Base-by-base conservation (phyloP, 2,113 vertebrate genomes). In the Corydoras maculifer region DNA sequence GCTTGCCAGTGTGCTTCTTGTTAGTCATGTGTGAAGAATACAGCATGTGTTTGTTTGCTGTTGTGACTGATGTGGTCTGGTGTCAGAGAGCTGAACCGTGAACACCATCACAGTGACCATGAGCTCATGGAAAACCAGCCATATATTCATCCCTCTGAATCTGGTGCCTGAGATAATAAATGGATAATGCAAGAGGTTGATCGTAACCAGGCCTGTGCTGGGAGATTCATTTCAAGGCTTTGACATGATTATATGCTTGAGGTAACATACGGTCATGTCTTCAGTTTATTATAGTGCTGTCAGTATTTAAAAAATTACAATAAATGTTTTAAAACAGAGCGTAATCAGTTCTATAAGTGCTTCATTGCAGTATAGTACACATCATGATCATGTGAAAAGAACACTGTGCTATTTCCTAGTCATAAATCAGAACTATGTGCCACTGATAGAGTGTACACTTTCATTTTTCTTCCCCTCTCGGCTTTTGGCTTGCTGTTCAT, bases 81-180 rank as follows among this genome's bases (percentile, higher is more conserved):
- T 53, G 49, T 73, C 30, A 50, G 15, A 54, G 10, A 67, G 30
- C 31, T 51, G 50, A 43, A 35, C 25, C 29, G 18, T 59, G 48
- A 77, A 77, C 63, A 61, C 30, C 65, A 67, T 65, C 63, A 71
- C 43, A 64, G 75, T 68, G 67, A 48, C 53, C 58, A 35, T 68
- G 78, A 80, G 70, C 72, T 73, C 75, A 80, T 65, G 72, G 81
- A 80, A 81, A 79, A 73, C 79, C 59, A 32, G 18, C 74, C 48
- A 55, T 54, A 65, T 63, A 54, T 71, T 43, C 48, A 50, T 64
- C 77, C 57, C 65, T 58, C 43, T 64, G 50, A 75, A 69, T 71
- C 57, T 66, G 68, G 48, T 61, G 68, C 30, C 62, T 48, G 30
- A 74, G 58, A 74, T 67, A 68, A 74, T 66, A 65, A 66, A 66